Evolutionary conservation across 2,888 invertebrate genomes (phyloP), one percentile per base, ranked within the genome.

Genomic region (Scelioninae gen. 2): DNA sequence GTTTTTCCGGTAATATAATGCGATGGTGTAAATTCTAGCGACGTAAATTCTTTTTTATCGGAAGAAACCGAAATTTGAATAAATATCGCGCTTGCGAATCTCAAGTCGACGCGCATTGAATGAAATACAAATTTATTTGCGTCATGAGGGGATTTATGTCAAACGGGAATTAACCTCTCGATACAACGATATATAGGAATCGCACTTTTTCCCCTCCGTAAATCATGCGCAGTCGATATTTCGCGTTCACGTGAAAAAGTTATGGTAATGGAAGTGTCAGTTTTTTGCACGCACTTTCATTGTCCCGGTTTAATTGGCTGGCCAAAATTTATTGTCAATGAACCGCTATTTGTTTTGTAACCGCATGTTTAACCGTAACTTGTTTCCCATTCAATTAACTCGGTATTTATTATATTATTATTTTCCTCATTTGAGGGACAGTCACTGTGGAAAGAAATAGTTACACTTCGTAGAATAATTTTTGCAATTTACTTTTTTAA

Each of bases 181-280:
- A 39, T 53, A 39, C 13, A 37, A 10, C 53, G 15, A 45, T 35
- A 35, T 58, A 45, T 39, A 31, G 45, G 15, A 58, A 33, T 60
- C 35, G 16, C 35, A 35, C 16, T 55, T 57, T 57, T 41, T 57
- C 31, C 18, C 31, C 15, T n/a, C n/a, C n/a, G 39, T 57, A 41
- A 13, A 57, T 57, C 57, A 57, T 11, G 33, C 28, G 33, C 19
- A 31, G 57, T 57, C 57, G 57, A 57, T 57, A 43, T 31, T 9
- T 10, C 19, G 25, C 18, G 19, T 57, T 11, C 37, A n/a, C 43
- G 22, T 10, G 13, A n/a, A 43, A 57, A 31, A 43, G 43, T 57
- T 57, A 57, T 31, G 28, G 57, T 57, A 57, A 43, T 57, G 31
- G 57, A 43, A 43, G 31, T 53, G 43, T 57, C 57, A 43, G 57